phyloP scores from a whole-genome alignment of 2,888 invertebrate genomes.

The Disparrhopalites patrizii region DNA sequence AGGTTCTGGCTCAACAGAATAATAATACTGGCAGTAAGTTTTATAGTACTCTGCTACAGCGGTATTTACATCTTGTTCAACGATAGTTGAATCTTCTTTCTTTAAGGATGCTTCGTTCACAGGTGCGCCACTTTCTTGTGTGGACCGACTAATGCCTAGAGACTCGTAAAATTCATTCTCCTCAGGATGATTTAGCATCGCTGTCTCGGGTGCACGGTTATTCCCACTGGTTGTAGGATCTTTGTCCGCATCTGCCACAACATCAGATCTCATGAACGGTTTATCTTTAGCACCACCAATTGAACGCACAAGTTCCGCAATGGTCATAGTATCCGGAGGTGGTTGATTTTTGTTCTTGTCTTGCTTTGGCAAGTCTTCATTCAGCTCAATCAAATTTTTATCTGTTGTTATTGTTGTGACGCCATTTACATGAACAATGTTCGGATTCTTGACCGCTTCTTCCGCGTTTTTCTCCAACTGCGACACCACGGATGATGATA shows the following conservation, averaged over 20 bases:
- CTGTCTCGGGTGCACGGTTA: conserved; percentile 26
- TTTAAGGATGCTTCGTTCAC: not conserved
- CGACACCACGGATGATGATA: conserved; percentile 34
- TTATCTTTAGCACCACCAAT: conserved; percentile 46
- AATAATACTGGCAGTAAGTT: conserved; percentile 39
- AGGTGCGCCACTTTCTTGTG: not conserved
- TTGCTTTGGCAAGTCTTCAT: conserved; percentile 17
- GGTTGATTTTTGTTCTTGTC: not conserved
- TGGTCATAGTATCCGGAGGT: conserved; percentile 34
- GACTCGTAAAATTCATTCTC: conserved; percentile 47
- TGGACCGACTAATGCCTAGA: conserved; percentile 34
- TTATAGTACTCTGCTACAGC: conserved; percentile 46
- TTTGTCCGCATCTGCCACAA: conserved; percentile 31
- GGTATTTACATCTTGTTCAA: conserved; percentile 19
- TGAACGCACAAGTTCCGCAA: conserved; percentile 43
- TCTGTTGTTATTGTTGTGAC: conserved; percentile 12
- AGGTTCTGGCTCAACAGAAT: conserved; percentile 40
- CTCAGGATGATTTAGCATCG: conserved; percentile 32
- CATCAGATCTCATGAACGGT: conserved; percentile 40
- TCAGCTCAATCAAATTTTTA: conserved; percentile 26
- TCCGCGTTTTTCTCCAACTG: conserved; percentile 26
- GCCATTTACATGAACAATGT: conserved; percentile 15
- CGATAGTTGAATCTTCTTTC: not conserved
- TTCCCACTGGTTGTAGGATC: not conserved
- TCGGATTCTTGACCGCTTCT: not conserved